These are phyloP conservation scores for Coregonus suidteri DNA, from an alignment of 2,797 vertebrate species.

Conservation along the genomic window DNA sequence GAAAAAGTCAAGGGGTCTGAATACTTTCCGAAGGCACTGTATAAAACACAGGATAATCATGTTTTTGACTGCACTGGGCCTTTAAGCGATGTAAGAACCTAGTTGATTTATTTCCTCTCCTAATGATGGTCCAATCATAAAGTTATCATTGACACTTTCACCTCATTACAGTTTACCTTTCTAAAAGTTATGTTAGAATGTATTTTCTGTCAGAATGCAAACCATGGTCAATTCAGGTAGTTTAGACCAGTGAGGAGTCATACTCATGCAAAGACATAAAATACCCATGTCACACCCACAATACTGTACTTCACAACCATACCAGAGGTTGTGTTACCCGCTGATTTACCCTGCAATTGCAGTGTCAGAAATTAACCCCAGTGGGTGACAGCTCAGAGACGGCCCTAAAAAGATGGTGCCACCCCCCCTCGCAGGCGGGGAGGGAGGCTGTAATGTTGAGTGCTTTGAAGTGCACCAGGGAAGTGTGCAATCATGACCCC, in stretches of 20 bases:
- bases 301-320: not conserved
- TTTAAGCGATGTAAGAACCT: too few species aligned
- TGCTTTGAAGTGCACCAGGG: slow-evolving; percentile 24
- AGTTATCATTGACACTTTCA: not conserved
- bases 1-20: too few species aligned
- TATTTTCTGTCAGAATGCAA: not conserved
- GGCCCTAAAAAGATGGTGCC: not conserved
- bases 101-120: too few species aligned
- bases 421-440: not conserved
- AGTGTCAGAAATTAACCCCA: too few species aligned
- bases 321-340: not conserved
- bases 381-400: not conserved
- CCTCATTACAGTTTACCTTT: too few species aligned
- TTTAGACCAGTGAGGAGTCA: not conserved
- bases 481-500: slow-evolving; percentile 18
- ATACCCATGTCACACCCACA: not conserved
- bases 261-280: not conserved
- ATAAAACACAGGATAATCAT: too few species aligned
- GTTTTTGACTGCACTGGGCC: too few species aligned
- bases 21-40: too few species aligned
- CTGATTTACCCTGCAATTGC: too few species aligned
- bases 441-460: not conserved
- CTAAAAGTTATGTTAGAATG: too few species aligned
- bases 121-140: not conserved
- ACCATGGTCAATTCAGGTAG: not conserved